Percentiles rank a stretch among this genome's conserved stretches.
These are phyloP conservation scores for Hydrophis major DNA, from an alignment of 2,797 vertebrate species.

Conservation along the genomic window DNA sequence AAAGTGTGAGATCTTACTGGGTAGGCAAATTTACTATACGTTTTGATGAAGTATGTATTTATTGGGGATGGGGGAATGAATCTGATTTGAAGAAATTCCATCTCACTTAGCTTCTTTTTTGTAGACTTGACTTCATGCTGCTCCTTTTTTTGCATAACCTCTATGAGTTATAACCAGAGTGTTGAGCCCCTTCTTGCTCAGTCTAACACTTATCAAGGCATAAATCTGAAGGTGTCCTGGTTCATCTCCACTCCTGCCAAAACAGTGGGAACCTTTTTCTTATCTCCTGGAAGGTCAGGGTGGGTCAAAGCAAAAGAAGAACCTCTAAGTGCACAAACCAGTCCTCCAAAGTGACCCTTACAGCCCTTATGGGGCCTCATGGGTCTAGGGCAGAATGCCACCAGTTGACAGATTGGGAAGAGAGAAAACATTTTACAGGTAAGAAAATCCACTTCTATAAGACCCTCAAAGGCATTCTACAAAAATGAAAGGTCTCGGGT, in stretches of 20 bases:
- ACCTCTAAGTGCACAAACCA: constrained; percentile 6
- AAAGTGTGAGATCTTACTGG: neutral
- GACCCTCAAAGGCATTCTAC: neutral
- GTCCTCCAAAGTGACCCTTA: neutral
- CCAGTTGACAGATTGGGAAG: neutral
- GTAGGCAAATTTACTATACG: neutral
- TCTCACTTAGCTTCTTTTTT: neutral
- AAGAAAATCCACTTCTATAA: neutral
- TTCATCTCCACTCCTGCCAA: constrained; percentile 32
- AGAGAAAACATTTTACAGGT: neutral
- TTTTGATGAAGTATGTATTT: neutral
- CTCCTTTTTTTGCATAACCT: neutral
- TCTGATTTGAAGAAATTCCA: neutral
- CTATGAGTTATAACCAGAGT: constrained; percentile 6
- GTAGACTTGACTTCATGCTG: neutral
- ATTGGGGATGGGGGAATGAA: neutral
- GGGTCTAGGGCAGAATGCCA: neutral
- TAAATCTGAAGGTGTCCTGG: constrained; percentile 18
- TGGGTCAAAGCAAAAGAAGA: constrained; percentile 20
- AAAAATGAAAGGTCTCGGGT: neutral
- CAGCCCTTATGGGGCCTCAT: neutral
- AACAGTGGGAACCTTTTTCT: constrained; percentile 15
- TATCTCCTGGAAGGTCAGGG: constrained; percentile 30
- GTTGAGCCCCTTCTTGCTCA: neutral
- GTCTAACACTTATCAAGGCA: neutral